Conservation (phyloP, 2,797 vertebrate species). For the Eurystomus glaucurus region DNA sequence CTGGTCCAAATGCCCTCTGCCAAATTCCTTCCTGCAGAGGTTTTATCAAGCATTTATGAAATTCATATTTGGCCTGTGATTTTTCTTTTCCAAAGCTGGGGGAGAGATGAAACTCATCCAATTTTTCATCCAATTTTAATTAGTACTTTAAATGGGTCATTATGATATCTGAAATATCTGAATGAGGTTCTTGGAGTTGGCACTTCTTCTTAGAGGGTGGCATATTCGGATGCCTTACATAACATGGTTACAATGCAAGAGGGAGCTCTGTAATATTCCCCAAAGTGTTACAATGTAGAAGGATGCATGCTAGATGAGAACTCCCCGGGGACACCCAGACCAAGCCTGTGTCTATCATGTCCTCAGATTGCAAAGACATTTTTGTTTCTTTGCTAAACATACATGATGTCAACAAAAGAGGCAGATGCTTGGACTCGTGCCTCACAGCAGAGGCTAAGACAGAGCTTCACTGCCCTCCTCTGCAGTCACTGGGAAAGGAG, state of each 20-base stretch:
- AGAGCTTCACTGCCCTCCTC: background rate
- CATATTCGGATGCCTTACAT: background rate
- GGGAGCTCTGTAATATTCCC: background rate
- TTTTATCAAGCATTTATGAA: conserved; percentile 48
- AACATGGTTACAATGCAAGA: background rate
- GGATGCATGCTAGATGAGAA: background rate
- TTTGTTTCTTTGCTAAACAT: background rate
- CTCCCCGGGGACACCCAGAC: background rate
- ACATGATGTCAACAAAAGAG: background rate
- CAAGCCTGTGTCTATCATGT: background rate
- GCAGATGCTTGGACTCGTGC: background rate
- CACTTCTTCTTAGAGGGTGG: background rate
- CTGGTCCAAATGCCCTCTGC: background rate
- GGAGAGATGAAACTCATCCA: conserved; percentile 34
- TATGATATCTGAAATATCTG: conserved; percentile 56
- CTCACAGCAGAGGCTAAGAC: background rate
- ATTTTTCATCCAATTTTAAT: conserved; percentile 66
- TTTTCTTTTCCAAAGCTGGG: conserved; percentile 44
- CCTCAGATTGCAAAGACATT: background rate
- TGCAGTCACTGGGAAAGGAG: background rate
- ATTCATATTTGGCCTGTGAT: conserved; percentile 39
- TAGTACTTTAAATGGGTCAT: conserved; percentile 58
- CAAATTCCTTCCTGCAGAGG: conserved; percentile 22
- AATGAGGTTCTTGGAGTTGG: conserved; percentile 14
- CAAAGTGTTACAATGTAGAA: background rate